Base-by-base conservation (phyloP, 2,888 invertebrate genomes). In the Eurytoma adleriae region DNA sequence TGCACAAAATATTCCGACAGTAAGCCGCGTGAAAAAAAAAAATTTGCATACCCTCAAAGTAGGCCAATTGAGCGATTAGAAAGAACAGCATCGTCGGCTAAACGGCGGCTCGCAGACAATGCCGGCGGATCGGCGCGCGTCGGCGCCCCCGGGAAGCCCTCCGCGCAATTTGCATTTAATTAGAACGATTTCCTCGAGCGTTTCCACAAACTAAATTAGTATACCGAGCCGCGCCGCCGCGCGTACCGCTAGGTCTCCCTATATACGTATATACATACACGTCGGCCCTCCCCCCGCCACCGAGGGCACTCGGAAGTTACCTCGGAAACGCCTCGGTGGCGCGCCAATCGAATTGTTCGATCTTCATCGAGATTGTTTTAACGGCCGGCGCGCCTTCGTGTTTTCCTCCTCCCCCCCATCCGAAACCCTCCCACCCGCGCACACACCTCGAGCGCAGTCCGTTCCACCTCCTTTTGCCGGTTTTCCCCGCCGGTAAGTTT, bases 81-180 rank as follows among this genome's bases (percentile, higher is more conserved):
- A 40, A 40, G 40, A 40, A 40, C 4, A 1, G 40, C 40, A 40
- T 40, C 40, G 40, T 7, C 40, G 40, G 40, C 40, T 40, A 40
- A 40, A 7, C 40, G 40, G 40, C 40, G 40, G 40, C 40, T 40
- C 40, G 40, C 40, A 40, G 40, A 40, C 40, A 40, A 40, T 40
- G 40, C 5, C 5, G 40, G 40, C 4, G 7, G 40, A 40, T 40
- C 40, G 40, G 40, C 40, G 40, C 40, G 4, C 7, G 40, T 40
- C 40, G 40, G 40, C 40, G 5, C 40, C 40, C 40, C 40, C 40
- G 4, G 40, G 52, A 40, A 66, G 48, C 54, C 56, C 40, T 20
- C 30, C 69, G 50, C 16, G 50, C 77, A 78, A 78, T 78, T 78
- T 71, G 71, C 77, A 78, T 78, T 78, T 78, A 78, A 78, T 78